A percentile compares a stretch with the other conserved stretches of the same genome.
These are phyloP conservation scores for Aldrovandia affinis DNA, from an alignment of 2,797 vertebrate species.

Conservation along the genomic window DNA sequence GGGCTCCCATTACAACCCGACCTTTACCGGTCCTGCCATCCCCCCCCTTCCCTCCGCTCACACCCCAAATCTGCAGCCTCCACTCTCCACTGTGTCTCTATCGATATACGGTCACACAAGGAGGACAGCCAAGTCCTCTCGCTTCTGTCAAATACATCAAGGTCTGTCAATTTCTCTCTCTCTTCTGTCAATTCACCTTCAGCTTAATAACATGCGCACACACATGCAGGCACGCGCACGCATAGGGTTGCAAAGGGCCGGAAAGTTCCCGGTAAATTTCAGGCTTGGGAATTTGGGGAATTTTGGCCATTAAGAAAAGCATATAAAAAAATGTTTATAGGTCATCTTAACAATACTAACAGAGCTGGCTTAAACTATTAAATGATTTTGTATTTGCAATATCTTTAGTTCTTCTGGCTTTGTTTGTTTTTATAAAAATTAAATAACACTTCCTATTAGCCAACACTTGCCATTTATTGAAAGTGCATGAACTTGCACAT, in stretches of 20 bases:
- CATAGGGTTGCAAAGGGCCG: conserved; percentile 47
- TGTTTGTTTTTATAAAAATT: too few species aligned
- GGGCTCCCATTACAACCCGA: conserved; percentile 82
- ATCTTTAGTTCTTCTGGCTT: too few species aligned
- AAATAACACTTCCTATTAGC: too few species aligned
- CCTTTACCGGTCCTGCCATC: conserved; percentile 73
- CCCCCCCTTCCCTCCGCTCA: conserved; percentile 61
- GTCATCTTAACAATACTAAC: too few species aligned
- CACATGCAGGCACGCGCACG: conserved; percentile 21
- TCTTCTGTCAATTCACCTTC: conserved; percentile 66
- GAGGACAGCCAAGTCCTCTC: conserved; percentile 67
- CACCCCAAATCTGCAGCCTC: conserved; percentile 68
- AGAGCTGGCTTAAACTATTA: too few species aligned
- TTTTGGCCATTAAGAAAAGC: too few species aligned
- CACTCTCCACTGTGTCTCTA: conserved; percentile 47
- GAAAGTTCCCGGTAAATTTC: too few species aligned
- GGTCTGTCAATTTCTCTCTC: conserved; percentile 68
- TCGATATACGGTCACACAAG: conserved; percentile 68
- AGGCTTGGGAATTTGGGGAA: too few species aligned
- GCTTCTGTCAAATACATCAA: conserved; percentile 76
- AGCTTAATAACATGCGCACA: conserved; percentile 41
- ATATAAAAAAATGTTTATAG: conserved; percentile 61
- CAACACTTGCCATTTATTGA: too few species aligned
- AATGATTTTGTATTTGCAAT: too few species aligned
- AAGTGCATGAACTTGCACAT: too few species aligned